Percentiles rank a stretch among this genome's conserved stretches.
These are phyloP conservation scores for Lasioglossum baleicum DNA, from an alignment of 1,140 invertebrate species.

Conservation along the genomic window DNA sequence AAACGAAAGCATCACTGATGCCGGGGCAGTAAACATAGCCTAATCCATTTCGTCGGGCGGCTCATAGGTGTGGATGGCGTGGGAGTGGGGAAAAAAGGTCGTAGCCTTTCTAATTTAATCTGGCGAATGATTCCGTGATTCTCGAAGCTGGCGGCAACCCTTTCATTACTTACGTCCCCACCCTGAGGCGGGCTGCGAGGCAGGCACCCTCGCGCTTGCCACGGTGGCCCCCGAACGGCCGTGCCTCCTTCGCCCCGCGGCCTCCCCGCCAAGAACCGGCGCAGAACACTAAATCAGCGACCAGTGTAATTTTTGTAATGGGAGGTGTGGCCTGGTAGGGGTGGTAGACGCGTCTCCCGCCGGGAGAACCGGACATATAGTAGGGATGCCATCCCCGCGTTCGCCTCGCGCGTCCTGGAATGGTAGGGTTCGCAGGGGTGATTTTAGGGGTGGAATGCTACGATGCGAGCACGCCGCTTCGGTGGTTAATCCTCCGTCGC, in stretches of 20 bases:
- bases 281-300: constrained; percentile 79
- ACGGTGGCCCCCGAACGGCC: constrained; percentile 29
- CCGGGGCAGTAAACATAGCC: constrained; percentile 54
- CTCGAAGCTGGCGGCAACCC: constrained; percentile 76
- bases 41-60: constrained; percentile 66
- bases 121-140: constrained; percentile 81
- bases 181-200: constrained; percentile 28
- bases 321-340: constrained; percentile 78
- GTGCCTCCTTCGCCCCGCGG: constrained; percentile 50
- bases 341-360: constrained; percentile 52
- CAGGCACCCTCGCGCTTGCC: constrained; percentile 29
- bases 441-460: constrained; percentile 56
- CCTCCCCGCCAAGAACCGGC: constrained; percentile 66
- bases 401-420: constrained; percentile 48
- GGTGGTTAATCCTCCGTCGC: constrained; percentile 61
- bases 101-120: constrained; percentile 80
- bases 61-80: constrained; percentile 47
- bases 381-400: constrained; percentile 56
- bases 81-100: constrained; percentile 61
- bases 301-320: constrained; percentile 81
- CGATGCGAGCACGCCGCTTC: constrained; percentile 52
- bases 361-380: constrained; percentile 36
- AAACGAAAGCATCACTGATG: constrained; percentile 60
- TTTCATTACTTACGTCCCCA: constrained; percentile 79
- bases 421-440: constrained; percentile 57